Base-by-base conservation (phyloP, 2,113 vertebrate species). In the Steatornis caripensis region DNA sequence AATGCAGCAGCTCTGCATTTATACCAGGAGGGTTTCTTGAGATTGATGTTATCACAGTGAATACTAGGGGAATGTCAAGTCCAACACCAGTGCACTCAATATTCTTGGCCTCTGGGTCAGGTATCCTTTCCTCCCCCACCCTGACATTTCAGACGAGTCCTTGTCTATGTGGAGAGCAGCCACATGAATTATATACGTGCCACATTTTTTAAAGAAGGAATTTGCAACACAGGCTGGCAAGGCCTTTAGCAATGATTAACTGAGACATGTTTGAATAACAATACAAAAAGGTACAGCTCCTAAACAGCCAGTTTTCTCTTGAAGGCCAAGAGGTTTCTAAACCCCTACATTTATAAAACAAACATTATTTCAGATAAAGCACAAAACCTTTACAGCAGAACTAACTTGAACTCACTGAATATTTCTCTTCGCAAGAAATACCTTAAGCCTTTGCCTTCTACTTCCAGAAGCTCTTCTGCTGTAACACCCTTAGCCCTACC, bases 1-100 rank as follows among this genome's bases (percentile, higher is more conserved):
- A 97, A 86, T 6, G 21, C 80, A 95, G 89, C 69, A 93, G 79
- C 48, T 95, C 77, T 87, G 43, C 84, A 72, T 95, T 95, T 93
- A 92, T 87, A 95, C 53, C 70, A 94, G 87, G 62, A 97, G 66
- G 53, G 77, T 75, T 97, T 87, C 91, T 71, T 30, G 55, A 96
- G 97, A 98, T 94, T 92, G 95, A 97, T 97, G 85, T 83, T 96
- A 95, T 91, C 94, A 8, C 80, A 82, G 84, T 78, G 83, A 92
- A 95, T 87, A 95, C 94, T 85, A 93, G 61, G 83, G 93, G 96
- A 98, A 98, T 89, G 78, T 84, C 94, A 96, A 97, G 75, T 89
- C 95, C 68, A 87, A 89, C 65, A 11, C 79, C 68, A 45, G 85
- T 22, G 48, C 81, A 77, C 93, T 87, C 87, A 86, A 49, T 84